phyloP scores from a whole-genome alignment of 2,797 vertebrate species.

The Schizothorax lantsangensis region DNA sequence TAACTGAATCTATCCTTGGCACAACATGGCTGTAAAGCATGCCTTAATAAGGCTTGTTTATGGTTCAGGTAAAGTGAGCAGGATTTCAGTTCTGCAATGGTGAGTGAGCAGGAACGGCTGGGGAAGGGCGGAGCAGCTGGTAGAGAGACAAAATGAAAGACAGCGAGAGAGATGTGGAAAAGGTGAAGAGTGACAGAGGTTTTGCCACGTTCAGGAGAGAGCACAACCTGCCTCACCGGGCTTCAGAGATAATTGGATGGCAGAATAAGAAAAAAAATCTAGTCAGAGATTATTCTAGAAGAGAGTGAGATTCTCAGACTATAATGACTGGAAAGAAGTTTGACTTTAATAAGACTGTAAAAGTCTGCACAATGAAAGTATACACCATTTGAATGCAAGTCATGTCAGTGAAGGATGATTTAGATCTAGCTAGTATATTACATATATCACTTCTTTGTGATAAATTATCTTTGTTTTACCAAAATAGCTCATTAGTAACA shows the following conservation, averaged over 20 bases:
- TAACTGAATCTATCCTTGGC: constrained; percentile 40
- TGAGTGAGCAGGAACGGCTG: constrained; percentile 28
- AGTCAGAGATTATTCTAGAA: constrained; percentile 58
- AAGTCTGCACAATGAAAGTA: constrained; percentile 18
- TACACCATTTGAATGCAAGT: not conserved
- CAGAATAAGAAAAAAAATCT: constrained; percentile 67
- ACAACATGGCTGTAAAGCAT: constrained; percentile 16
- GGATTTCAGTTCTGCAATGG: constrained; percentile 53
- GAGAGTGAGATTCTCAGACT: constrained; percentile 39
- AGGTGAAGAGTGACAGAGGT: constrained; percentile 63
- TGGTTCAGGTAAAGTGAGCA: constrained; percentile 50
- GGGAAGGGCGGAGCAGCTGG: not conserved
- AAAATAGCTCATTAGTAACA: constrained; percentile 19
- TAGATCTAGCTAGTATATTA: not conserved
- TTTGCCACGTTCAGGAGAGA: constrained; percentile 65
- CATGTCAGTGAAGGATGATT: not conserved
- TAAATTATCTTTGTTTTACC: constrained; percentile 17
- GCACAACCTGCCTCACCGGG: constrained; percentile 61
- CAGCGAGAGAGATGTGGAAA: constrained; percentile 55
- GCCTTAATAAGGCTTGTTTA: constrained; percentile 36
- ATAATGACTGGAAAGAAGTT: constrained; percentile 35
- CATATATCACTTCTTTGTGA: constrained; percentile 21
- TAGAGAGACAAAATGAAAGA: constrained; percentile 52
- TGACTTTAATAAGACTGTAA: constrained; percentile 26
- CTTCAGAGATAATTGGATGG: constrained; percentile 75